Percentiles rank a stretch among this genome's conserved stretches.
phyloP scores from a whole-genome alignment of 2,888 invertebrate genomes.

The Eristalis intricaria region DNA sequence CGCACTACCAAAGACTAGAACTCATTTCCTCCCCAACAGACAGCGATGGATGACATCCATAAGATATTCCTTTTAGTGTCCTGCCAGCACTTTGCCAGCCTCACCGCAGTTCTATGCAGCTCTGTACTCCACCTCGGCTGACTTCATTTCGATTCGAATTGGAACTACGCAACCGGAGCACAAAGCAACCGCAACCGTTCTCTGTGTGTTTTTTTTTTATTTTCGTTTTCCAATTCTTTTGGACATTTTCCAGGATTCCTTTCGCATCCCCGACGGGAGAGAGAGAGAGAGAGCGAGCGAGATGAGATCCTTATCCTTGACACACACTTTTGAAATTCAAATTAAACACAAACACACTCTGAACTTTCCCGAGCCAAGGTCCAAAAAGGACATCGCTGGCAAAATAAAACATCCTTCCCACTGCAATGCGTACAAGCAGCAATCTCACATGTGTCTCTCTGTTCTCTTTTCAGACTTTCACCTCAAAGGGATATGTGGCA shows the following conservation, averaged over 20 bases:
- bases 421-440: constrained; percentile 3
- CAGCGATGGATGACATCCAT: not conserved
- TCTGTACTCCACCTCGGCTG: not conserved
- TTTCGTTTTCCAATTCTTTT: constrained; percentile 42
- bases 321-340: not conserved
- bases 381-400: not conserved
- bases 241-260: not conserved
- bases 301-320: not conserved
- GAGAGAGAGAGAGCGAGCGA: no score
- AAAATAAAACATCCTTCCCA: not conserved
- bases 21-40: not conserved
- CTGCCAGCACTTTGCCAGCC: not conserved
- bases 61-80: not conserved
- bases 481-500: constrained; percentile 15
- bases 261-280: no score
- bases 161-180: constrained; percentile 31
- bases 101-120: not conserved
- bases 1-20: not conserved
- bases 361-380: not conserved
- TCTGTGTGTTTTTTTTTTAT: not conserved
- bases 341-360: not conserved
- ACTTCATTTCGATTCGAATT: constrained; percentile 28
- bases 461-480: not conserved
- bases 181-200: constrained; percentile 43
- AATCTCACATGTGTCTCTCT: not conserved